These are phyloP conservation scores for Pogonomyrmex californicus DNA, from an alignment of 1,140 invertebrate genomes.

Conservation along the genomic window DNA sequence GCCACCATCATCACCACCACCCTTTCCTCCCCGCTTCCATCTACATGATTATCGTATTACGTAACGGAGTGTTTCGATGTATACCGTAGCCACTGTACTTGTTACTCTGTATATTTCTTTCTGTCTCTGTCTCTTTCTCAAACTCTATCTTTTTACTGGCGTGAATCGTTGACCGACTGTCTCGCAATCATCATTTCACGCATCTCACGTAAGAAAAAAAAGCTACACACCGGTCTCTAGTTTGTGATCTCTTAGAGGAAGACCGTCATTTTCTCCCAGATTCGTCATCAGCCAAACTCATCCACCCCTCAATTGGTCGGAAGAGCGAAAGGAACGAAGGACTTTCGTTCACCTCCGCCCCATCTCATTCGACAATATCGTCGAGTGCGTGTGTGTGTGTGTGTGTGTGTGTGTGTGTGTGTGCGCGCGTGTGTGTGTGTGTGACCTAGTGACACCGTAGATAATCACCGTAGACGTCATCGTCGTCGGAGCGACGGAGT, in stretches of 20 bases:
- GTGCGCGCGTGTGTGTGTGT: constrained; percentile 27
- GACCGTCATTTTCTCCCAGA: constrained; percentile 18
- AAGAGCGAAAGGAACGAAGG: constrained; percentile 51
- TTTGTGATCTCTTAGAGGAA: constrained; percentile 16
- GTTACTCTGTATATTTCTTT: constrained; percentile 57
- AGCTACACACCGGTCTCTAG: constrained; percentile 38
- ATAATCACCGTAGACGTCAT: constrained; percentile 63
- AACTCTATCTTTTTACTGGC: constrained; percentile 63
- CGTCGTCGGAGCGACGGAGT: constrained; percentile 5
- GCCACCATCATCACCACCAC: constrained; percentile 78
- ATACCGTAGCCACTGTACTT: constrained; percentile 66
- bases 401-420: neutral
- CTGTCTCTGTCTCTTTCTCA: constrained; percentile 47
- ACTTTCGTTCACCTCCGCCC: constrained; percentile 39
- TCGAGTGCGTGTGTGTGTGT: neutral
- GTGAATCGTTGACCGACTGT: constrained; percentile 75
- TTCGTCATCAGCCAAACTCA: constrained; percentile 11
- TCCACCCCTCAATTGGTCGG: constrained; percentile 10
- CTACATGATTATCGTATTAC: constrained; percentile 80
- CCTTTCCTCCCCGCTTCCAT: constrained; percentile 82
- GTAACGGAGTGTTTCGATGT: constrained; percentile 75
- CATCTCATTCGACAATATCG: constrained; percentile 44
- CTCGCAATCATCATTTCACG: constrained; percentile 70
- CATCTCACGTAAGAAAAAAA: constrained; percentile 36
- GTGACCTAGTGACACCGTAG: constrained; percentile 69